phyloP scores from a whole-genome alignment of 2,797 vertebrate species.

The Lindbergichthys nudifrons region DNA sequence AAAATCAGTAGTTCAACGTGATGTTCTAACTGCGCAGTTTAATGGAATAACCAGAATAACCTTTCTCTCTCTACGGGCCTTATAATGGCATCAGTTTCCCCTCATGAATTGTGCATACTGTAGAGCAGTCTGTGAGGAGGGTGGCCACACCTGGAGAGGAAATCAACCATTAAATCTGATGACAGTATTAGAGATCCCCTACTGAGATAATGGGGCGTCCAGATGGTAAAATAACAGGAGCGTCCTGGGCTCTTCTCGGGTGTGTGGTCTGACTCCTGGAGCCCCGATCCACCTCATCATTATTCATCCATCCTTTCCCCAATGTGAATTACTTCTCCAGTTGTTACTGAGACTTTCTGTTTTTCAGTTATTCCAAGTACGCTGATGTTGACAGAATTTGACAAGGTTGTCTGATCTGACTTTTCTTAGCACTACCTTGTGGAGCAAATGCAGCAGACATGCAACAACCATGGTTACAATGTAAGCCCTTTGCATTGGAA shows the following conservation, averaged over 20 bases:
- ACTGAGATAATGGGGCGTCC: conserved; percentile 34
- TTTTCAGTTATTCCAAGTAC: not conserved
- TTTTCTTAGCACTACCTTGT: not conserved
- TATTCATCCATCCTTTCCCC: not conserved
- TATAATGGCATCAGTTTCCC: conserved; percentile 52
- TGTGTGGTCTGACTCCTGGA: conserved; percentile 19
- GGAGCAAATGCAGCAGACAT: conserved; percentile 5
- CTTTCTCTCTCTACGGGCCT: conserved; percentile 3
- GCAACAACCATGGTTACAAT: not conserved
- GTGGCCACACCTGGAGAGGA: conserved; percentile 70
- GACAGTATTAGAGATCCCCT: conserved; percentile 49
- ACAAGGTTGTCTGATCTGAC: not conserved
- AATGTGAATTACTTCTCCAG: not conserved
- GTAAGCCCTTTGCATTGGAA: not conserved
- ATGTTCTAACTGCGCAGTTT: conserved; percentile 7
- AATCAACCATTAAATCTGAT: conserved; percentile 62
- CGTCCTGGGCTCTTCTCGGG: conserved; percentile 29
- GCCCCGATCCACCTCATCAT: not conserved
- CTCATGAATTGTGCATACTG: conserved; percentile 75
- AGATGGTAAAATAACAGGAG: conserved; percentile 58
- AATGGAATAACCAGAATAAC: conserved; percentile 11
- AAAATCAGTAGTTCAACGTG: not conserved
- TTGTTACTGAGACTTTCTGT: not conserved
- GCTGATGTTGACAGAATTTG: not conserved
- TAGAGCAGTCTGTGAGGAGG: conserved; percentile 55